phyloP scores from a whole-genome alignment of 2,888 invertebrate genomes.

The Icerya purchasi region DNA sequence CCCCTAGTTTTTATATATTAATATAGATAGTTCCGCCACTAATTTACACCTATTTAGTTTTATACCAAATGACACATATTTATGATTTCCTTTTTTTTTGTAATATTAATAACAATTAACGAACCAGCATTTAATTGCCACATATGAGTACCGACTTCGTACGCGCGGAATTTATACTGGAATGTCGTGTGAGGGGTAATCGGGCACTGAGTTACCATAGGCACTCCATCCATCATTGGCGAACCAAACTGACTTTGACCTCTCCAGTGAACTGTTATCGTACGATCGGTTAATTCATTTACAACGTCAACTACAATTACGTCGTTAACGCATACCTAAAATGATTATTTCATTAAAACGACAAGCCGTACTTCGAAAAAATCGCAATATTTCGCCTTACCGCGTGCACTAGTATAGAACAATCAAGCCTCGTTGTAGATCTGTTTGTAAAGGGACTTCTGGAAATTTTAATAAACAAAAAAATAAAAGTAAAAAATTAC shows the following conservation, averaged over 20 bases:
- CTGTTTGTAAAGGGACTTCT: too few relatives aligned
- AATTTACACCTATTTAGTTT: too few relatives aligned
- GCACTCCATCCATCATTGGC: slow-evolving; percentile 28
- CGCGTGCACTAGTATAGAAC: too few relatives aligned
- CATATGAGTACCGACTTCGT: slow-evolving; percentile 25
- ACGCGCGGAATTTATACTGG: slow-evolving; percentile 26
- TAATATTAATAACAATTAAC: too few relatives aligned
- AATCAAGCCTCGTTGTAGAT: too few relatives aligned
- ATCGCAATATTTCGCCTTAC: too few relatives aligned
- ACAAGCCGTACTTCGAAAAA: too few relatives aligned
- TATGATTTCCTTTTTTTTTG: neutral
- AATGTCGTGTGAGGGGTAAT: slow-evolving; percentile 26
- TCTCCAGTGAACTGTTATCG: slow-evolving; percentile 32
- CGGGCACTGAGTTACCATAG: slow-evolving; percentile 28
- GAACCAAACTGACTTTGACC: slow-evolving; percentile 26
- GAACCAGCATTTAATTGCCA: slow-evolving; percentile 26
- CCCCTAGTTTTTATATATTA: too few relatives aligned
- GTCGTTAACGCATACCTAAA: slow-evolving; percentile 45
- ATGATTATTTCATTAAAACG: too few relatives aligned
- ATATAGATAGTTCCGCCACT: too few relatives aligned
- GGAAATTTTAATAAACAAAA: too few relatives aligned
- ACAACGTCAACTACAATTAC: slow-evolving; percentile 28
- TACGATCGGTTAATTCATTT: slow-evolving; percentile 27
- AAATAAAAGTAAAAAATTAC: too few relatives aligned
- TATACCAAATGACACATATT: neutral